phyloP scores from a whole-genome alignment of 2,113 vertebrate genomes.

The Saguinus imperator region DNA sequence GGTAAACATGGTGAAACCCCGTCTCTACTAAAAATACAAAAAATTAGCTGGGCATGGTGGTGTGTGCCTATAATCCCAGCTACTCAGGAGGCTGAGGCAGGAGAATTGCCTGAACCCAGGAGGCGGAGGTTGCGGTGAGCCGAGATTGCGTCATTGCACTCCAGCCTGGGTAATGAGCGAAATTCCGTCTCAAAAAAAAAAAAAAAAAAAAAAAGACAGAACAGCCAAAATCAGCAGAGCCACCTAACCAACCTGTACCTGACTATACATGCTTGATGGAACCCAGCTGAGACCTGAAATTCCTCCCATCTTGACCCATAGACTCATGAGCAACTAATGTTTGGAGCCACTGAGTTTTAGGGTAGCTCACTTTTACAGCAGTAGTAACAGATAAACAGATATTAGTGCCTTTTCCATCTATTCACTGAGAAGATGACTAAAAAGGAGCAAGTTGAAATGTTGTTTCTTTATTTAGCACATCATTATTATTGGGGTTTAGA shows the following conservation, averaged over 20 bases:
- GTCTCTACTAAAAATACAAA: too few species aligned
- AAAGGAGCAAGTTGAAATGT: background rate
- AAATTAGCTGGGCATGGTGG: too few species aligned
- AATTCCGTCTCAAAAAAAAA: too few species aligned
- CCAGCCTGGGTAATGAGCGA: too few species aligned
- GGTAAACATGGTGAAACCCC: too few species aligned
- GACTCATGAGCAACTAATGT: background rate
- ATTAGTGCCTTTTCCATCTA: background rate
- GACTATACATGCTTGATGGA: background rate
- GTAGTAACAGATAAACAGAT: background rate
- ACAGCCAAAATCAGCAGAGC: background rate
- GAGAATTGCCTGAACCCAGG: too few species aligned
- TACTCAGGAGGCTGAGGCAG: too few species aligned
- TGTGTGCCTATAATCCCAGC: too few species aligned
- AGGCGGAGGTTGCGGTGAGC: too few species aligned
- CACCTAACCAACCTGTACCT: background rate
- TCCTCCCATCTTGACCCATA: background rate
- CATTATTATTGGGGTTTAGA: background rate
- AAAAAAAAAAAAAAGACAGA: background rate
- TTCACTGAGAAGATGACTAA: background rate
- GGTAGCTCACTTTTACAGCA: background rate
- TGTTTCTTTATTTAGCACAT: background rate
- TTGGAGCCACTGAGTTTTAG: background rate
- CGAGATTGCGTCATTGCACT: too few species aligned
- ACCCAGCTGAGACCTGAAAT: background rate